Evolutionary conservation across 2,113 vertebrate genomes (phyloP).

Genomic region (Dromaius novaehollandiae): DNA sequence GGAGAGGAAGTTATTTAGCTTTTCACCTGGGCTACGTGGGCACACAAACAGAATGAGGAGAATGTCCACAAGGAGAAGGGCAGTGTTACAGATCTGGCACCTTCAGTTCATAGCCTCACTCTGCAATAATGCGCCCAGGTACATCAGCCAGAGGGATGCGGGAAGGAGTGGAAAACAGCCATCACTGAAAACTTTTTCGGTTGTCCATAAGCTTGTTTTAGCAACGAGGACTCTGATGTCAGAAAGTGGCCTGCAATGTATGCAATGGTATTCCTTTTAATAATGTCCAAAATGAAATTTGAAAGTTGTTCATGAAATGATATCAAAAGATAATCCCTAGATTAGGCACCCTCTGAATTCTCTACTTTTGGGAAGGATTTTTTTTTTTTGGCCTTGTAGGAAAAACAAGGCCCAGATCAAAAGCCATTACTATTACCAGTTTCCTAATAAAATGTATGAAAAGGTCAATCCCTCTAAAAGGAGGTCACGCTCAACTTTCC

Average conservation of each 20-base stretch:
- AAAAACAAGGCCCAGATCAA: not conserved
- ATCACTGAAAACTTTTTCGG: not conserved
- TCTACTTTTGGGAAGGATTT: fast-evolving
- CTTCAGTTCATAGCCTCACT: not conserved
- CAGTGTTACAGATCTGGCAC: not conserved
- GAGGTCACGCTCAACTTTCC: not conserved
- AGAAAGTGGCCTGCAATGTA: not conserved
- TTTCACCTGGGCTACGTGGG: fast-evolving
- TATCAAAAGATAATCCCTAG: not conserved
- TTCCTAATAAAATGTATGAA: not conserved
- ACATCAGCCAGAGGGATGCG: not conserved
- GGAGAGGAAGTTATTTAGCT: not conserved
- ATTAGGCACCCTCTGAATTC: not conserved
- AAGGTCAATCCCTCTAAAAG: not conserved
- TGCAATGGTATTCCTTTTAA: not conserved
- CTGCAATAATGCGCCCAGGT: not conserved
- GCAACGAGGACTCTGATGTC: not conserved
- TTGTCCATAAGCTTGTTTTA: not conserved
- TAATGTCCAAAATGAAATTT: not conserved
- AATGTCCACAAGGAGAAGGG: fast-evolving
- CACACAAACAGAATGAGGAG: not conserved
- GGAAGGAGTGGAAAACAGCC: not conserved
- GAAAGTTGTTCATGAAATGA: not conserved
- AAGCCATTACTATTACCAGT: not conserved
- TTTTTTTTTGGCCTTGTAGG: not conserved